Evolutionary conservation across 2,888 invertebrate genomes (phyloP).

Genomic region (Stenchaetothrips biformis): DNA sequence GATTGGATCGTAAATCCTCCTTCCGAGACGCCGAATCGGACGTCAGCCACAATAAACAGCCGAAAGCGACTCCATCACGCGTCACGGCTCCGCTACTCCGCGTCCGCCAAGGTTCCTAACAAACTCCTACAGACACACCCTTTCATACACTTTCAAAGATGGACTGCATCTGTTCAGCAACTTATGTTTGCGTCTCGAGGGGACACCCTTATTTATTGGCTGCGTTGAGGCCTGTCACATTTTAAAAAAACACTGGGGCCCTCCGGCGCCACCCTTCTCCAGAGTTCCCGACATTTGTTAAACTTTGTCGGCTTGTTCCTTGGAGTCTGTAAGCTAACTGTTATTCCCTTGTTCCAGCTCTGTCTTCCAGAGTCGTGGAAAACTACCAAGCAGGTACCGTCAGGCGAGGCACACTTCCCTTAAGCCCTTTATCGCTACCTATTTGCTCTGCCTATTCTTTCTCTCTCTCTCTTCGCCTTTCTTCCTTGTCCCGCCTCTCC

Average conservation of each 20-base stretch:
- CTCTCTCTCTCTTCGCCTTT: background rate
- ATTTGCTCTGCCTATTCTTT: constrained; percentile 1
- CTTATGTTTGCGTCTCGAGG: no score
- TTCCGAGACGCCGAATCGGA: background rate
- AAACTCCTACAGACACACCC: no score
- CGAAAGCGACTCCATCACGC: background rate
- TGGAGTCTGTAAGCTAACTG: constrained; percentile 9
- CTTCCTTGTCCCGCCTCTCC: background rate
- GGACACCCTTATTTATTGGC: no score
- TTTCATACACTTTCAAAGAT: no score
- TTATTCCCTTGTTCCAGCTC: constrained; percentile 24
- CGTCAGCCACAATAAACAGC: background rate
- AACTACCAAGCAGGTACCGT: constrained; percentile 23
- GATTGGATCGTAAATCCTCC: constrained; percentile 1
- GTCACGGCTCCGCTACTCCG: no score
- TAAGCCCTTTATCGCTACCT: constrained; percentile 5
- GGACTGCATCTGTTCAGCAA: no score
- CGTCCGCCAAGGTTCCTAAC: no score
- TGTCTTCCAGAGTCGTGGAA: constrained; percentile 24
- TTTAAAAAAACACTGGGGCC: no score
- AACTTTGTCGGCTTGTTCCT: no score
- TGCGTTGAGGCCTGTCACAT: no score
- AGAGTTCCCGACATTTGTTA: no score
- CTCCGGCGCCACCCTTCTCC: no score
- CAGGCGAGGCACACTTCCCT: constrained; percentile 16